A percentile compares a stretch with the other conserved stretches of the same genome.
Evolutionary conservation across 2,113 vertebrate genomes (phyloP).

Genomic region (Atherinomorus stipes): DNA sequence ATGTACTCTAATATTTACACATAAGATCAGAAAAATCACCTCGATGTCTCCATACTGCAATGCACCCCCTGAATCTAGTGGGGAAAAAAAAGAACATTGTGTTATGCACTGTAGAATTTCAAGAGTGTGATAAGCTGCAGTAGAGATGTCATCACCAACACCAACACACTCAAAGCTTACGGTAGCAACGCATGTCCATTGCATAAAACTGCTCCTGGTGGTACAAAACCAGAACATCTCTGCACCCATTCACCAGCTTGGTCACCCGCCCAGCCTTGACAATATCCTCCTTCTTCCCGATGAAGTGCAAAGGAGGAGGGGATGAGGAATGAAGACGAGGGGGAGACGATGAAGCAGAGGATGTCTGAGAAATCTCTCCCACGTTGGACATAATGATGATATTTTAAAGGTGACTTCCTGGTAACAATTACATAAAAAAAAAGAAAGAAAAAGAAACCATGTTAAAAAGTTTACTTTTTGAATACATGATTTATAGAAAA

Average conservation of each 20-base stretch:
- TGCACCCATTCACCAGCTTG: constrained; percentile 82
- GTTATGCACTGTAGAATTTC: not conserved
- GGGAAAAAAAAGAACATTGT: constrained; percentile 18
- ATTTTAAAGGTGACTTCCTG: constrained; percentile 32
- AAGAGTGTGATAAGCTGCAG: not conserved
- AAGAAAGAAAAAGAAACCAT: not conserved
- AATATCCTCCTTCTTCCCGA: constrained; percentile 88
- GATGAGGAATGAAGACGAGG: constrained; percentile 13
- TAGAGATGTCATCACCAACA: not conserved
- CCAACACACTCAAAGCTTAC: constrained; percentile 79
- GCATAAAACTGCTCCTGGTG: constrained; percentile 88
- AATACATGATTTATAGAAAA: not conserved
- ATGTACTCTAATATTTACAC: not conserved
- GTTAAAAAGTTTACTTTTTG: not conserved
- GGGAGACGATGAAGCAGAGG: constrained; percentile 11
- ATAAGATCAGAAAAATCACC: constrained; percentile 74
- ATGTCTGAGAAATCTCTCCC: constrained; percentile 45
- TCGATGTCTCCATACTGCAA: constrained; percentile 91
- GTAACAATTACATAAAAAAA: not conserved
- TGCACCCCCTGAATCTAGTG: constrained; percentile 92
- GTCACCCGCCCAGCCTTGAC: constrained; percentile 81
- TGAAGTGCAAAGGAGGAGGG: constrained; percentile 50
- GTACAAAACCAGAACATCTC: constrained; percentile 90
- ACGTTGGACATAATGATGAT: constrained; percentile 60
- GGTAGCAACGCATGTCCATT: constrained; percentile 92